Evolutionary conservation across 1,140 invertebrate species (phyloP), one percentile per base, ranked within the genome.

Genomic region (Orchesella cincta): DNA sequence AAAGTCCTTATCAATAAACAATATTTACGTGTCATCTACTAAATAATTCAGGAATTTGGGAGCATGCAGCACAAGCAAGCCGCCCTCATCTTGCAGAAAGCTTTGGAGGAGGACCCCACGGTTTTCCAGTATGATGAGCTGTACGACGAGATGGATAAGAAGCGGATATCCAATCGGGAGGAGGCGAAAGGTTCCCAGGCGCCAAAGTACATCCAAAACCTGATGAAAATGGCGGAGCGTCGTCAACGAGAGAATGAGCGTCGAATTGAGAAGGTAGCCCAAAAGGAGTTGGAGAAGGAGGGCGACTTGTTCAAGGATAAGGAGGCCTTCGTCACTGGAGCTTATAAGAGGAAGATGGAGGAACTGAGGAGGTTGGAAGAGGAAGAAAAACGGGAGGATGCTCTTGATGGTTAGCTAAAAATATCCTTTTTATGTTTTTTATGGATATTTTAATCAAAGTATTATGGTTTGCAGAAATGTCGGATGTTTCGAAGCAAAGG

Each of bases 91-190:
- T 90, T 91, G 83, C 87, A 91, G 79, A 93, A 92, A 84, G 96
- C 95, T 12, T 80, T 97, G 33, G 88, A 89, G 80, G 93, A 97
- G 84, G 95, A 98, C 86, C 93, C 95, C 2, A 95, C 92, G 8
- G 92, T 97, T 31, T 98, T 92, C 85, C 93, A 97, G 84, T 98
- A 98, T 88, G 96, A 98, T 87, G 93, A 95, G 86, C 88, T 98
- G 0, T 98, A 97, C 86, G 96, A 98, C 84, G 89, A 93, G 0
- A 94, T 98, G 85, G 88, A 86, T 71, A 89, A 90, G 54, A 92
- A 93, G 81, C 89, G 88, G 80, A 88, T 88, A 79, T 87, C 87
- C 57, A 90, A 89, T 83, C 83, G 86, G 76, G 83, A 86, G 76
- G 75, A 82, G 80, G 87, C 85, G 78, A 90, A 83, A 73, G 46